phyloP scores from a whole-genome alignment of 2,888 invertebrate species.

The Meghimatium bilineatum region DNA sequence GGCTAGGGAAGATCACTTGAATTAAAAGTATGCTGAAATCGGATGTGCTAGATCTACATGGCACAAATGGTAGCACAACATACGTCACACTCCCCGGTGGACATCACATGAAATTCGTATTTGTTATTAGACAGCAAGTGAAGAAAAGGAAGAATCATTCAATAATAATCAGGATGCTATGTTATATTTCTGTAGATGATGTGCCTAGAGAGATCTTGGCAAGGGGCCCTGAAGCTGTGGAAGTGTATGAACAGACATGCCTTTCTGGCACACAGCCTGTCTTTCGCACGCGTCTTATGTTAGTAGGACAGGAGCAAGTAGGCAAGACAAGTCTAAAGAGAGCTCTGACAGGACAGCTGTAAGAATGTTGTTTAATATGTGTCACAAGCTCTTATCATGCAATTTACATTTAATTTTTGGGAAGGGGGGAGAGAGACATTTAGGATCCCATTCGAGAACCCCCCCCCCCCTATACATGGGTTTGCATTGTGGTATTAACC shows the following conservation, averaged over 20 bases:
- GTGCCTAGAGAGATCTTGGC: slow-evolving; percentile 77
- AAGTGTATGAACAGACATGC: slow-evolving; percentile 75
- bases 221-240: slow-evolving; percentile 75
- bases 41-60: too few species aligned
- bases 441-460: too few species aligned
- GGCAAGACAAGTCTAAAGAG: slow-evolving; percentile 77
- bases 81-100: too few species aligned
- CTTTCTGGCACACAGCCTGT: slow-evolving; percentile 74
- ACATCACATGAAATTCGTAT: too few species aligned
- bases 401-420: too few species aligned
- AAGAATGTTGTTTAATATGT: slow-evolving; percentile 41
- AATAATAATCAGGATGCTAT: neutral
- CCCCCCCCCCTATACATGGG: too few species aligned
- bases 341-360: slow-evolving; percentile 73
- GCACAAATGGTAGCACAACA: too few species aligned
- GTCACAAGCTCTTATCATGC: neutral
- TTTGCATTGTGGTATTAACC: too few species aligned
- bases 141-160: neutral
- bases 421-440: too few species aligned
- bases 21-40: too few species aligned
- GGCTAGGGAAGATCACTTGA: too few species aligned
- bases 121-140: too few species aligned
- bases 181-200: slow-evolving; percentile 64
- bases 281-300: slow-evolving; percentile 75
- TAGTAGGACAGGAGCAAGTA: slow-evolving; percentile 75